Percentiles rank a stretch among this genome's conserved stretches.
Evolutionary conservation across 2,113 vertebrate genomes (phyloP).

Genomic region (Myotis yumanensis): DNA sequence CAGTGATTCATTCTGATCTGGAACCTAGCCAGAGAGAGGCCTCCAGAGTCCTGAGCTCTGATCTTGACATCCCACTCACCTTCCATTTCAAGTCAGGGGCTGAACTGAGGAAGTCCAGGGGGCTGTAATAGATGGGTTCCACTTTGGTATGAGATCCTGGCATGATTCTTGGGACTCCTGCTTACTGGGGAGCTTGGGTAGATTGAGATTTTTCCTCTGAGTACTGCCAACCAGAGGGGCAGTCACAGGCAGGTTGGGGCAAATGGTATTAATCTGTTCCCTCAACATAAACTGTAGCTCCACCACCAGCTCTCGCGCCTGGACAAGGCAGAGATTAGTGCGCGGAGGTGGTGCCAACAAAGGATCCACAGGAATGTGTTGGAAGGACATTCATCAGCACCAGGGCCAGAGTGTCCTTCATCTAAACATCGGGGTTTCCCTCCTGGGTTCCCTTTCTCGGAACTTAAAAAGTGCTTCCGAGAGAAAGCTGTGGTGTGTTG

Average conservation of each 20-base stretch:
- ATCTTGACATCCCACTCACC: neutral
- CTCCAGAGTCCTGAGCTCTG: neutral
- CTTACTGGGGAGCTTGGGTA: neutral
- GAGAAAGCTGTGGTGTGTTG: neutral
- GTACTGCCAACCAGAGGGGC: neutral
- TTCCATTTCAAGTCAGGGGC: neutral
- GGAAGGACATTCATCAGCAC: neutral
- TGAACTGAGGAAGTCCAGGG: neutral
- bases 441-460: neutral
- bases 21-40: neutral
- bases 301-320: neutral
- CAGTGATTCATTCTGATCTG: neutral
- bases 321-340: neutral
- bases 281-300: neutral
- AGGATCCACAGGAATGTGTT: neutral
- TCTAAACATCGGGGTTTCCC: neutral
- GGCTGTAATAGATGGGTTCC: neutral
- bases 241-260: constrained; percentile 28
- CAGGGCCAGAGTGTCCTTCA: neutral
- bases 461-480: neutral
- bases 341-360: neutral
- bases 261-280: neutral
- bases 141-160: neutral
- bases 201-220: neutral
- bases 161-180: neutral